A percentile compares a stretch with the other conserved stretches of the same genome.
phyloP scores from a whole-genome alignment of 2,888 invertebrate species.

The Dysmachus trigonus region DNA sequence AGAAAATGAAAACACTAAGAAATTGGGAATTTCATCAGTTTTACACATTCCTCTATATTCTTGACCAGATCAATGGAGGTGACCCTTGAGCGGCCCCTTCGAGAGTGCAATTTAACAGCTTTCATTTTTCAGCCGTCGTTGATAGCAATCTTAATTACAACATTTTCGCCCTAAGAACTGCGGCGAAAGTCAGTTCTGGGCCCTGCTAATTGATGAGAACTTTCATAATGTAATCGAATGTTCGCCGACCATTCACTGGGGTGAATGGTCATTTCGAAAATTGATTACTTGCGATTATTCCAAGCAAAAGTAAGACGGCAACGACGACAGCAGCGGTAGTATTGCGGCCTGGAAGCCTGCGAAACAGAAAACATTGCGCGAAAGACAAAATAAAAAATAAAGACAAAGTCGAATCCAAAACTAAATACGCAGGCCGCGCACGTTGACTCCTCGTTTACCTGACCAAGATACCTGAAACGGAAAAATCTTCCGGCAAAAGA shows the following conservation, averaged over 20 bases:
- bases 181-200: conserved; percentile 52
- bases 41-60: background rate
- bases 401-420: background rate
- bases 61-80: background rate
- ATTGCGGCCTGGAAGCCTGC: background rate
- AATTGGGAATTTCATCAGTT: too few species aligned
- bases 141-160: conserved; percentile 38
- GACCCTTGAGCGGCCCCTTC: background rate
- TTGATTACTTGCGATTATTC: conserved; percentile 45
- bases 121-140: conserved; percentile 20
- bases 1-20: background rate
- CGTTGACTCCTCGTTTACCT: conserved; percentile 10
- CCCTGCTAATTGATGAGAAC: conserved; percentile 53
- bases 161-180: conserved; percentile 47
- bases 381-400: conserved; percentile 30
- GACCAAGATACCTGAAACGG: conserved; percentile 16
- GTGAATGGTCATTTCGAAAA: conserved; percentile 41
- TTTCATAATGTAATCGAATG: conserved; percentile 50
- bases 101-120: conserved; percentile 22
- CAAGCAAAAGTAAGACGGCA: conserved; percentile 22
- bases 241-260: conserved; percentile 11
- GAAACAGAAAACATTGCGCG: background rate
- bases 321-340: background rate
- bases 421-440: background rate
- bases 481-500: conserved; percentile 44